Evolutionary conservation across 1,140 invertebrate genomes (phyloP).

Genomic region (Drosophila kepulauana): DNA sequence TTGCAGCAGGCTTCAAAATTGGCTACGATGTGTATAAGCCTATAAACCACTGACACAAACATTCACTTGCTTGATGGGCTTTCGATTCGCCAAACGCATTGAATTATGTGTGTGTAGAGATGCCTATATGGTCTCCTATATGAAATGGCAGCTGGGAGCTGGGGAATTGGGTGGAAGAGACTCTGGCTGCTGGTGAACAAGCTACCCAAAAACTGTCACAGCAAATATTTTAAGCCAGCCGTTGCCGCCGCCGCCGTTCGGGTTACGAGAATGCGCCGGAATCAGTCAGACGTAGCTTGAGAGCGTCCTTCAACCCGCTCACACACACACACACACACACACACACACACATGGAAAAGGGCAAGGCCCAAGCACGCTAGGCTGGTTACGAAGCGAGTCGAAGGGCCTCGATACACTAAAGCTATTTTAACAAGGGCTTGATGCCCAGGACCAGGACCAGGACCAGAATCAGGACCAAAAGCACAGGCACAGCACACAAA

Average conservation of each 20-base stretch:
- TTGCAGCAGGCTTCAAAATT: conserved; percentile 51
- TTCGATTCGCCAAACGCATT: conserved; percentile 58
- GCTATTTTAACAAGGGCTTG: conserved; percentile 81
- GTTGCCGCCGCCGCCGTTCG: conserved; percentile 27
- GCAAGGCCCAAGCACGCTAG: conserved; percentile 45
- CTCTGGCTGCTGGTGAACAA: background rate
- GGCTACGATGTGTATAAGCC: conserved; percentile 57
- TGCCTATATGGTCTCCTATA: background rate
- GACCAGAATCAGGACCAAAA: no score
- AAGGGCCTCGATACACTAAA: conserved; percentile 57
- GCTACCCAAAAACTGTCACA: conserved; percentile 70
- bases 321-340: conserved; percentile 29
- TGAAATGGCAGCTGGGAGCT: background rate
- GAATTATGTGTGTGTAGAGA: conserved; percentile 51
- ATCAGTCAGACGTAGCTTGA: conserved; percentile 72
- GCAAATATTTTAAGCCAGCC: conserved; percentile 57
- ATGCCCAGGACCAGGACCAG: conserved; percentile 10
- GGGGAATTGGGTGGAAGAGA: background rate
- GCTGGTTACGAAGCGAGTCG: conserved; percentile 47
- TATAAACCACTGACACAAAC: conserved; percentile 56
- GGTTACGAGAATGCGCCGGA: conserved; percentile 63
- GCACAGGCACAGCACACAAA: conserved; percentile 16
- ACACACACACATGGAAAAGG: conserved; percentile 41
- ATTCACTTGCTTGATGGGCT: conserved; percentile 64
- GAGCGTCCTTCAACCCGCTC: conserved; percentile 49